Evolutionary conservation across 2,888 invertebrate species (phyloP).

Genomic region (Patella depressa): DNA sequence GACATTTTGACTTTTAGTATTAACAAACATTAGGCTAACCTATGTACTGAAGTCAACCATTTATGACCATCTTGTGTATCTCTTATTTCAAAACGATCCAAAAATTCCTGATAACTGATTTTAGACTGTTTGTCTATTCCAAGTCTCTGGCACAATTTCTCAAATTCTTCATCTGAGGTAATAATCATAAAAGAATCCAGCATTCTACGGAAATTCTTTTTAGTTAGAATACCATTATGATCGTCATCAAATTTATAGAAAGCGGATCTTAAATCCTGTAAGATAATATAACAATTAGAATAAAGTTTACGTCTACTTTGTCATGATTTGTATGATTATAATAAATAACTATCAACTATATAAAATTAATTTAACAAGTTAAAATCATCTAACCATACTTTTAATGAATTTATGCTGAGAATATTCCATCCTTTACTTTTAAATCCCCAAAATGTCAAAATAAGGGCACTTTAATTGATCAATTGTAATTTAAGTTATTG

Average conservation of each 20-base stretch:
- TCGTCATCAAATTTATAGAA: conserved; percentile 70
- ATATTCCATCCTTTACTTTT: too few species aligned
- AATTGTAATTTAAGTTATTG: too few species aligned
- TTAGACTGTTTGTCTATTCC: conserved; percentile 53
- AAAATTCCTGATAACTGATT: conserved; percentile 65
- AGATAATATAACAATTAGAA: conserved; percentile 17
- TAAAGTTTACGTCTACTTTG: not conserved
- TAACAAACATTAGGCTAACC: conserved; percentile 39
- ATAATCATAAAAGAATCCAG: conserved; percentile 66
- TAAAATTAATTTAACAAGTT: too few species aligned
- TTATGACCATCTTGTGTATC: conserved; percentile 67
- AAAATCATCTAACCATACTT: too few species aligned
- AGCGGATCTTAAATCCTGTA: conserved; percentile 65
- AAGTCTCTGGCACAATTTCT: conserved; percentile 60
- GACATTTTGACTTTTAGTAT: too few species aligned
- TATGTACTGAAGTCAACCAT: conserved; percentile 68
- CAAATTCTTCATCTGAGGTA: conserved; percentile 64
- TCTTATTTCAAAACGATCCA: conserved; percentile 65
- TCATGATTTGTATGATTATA: not conserved
- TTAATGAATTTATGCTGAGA: too few species aligned
- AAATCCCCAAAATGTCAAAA: too few species aligned
- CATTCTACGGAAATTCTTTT: conserved; percentile 63
- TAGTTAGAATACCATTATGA: conserved; percentile 62
- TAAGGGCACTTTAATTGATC: too few species aligned
- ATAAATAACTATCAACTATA: too few species aligned